Percentiles rank a stretch among this genome's conserved stretches.
phyloP scores from a whole-genome alignment of 2,888 invertebrate species.

The Liposcelis brunnea region DNA sequence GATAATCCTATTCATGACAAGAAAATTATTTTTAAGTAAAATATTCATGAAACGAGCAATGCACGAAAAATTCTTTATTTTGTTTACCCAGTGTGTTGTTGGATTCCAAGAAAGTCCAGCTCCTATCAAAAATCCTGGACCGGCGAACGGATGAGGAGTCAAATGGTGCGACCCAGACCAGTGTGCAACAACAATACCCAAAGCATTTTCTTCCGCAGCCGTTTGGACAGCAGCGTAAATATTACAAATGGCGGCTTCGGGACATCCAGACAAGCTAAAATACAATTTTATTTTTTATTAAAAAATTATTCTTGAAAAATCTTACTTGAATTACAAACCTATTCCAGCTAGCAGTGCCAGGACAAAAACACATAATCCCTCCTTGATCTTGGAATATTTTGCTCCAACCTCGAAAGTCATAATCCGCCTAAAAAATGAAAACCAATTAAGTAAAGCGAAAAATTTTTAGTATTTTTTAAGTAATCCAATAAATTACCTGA shows the following conservation, averaged over 20 bases:
- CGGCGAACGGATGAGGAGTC: conserved; percentile 37
- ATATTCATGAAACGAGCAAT: too few relatives aligned
- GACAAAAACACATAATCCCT: conserved; percentile 33
- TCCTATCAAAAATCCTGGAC: conserved; percentile 37
- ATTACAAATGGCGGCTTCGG: conserved; percentile 38
- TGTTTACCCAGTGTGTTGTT: conserved; percentile 27
- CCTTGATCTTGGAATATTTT: conserved; percentile 30
- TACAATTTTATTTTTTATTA: too few relatives aligned
- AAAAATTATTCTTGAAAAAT: conserved; percentile 3
- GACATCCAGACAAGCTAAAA: conserved; percentile 36
- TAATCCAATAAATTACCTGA: conserved; percentile 26
- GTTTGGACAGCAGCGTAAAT: conserved; percentile 35
- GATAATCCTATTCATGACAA: conserved; percentile 26
- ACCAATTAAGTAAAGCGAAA: too few relatives aligned
- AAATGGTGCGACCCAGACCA: conserved; percentile 40
- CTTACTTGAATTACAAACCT: conserved; percentile 20
- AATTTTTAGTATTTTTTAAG: too few relatives aligned
- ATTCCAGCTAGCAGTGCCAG: conserved; percentile 42
- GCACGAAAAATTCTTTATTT: too few relatives aligned
- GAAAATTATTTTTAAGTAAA: too few relatives aligned
- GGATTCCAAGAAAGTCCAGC: conserved; percentile 41
- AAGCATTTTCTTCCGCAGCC: conserved; percentile 29
- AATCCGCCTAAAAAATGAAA: conserved; percentile 31
- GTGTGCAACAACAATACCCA: conserved; percentile 36
- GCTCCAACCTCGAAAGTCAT: conserved; percentile 33